Conservation (phyloP, 1,140 invertebrate genomes). For the Augochlora pura region DNA sequence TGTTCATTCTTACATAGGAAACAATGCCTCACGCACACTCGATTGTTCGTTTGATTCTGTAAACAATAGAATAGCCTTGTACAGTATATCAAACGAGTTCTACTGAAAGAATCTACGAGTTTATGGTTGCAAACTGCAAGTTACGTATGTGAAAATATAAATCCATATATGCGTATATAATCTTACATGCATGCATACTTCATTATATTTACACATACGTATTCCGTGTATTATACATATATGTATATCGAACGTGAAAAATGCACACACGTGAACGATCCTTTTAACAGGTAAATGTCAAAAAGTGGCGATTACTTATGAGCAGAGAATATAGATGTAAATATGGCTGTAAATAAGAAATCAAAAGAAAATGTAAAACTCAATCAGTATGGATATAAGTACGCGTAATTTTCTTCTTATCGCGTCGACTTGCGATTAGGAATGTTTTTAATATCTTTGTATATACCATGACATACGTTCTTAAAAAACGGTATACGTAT, state of each 20-base stretch:
- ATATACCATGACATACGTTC: constrained; percentile 42
- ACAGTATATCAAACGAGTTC: neutral
- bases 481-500: constrained; percentile 63
- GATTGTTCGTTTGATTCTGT: neutral
- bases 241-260: constrained; percentile 36
- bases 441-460: constrained; percentile 53
- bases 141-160: constrained; percentile 14
- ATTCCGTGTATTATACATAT: constrained; percentile 19
- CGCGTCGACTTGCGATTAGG: constrained; percentile 21
- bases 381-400: constrained; percentile 22
- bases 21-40: neutral
- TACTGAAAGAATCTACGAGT: neutral
- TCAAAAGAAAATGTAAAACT: constrained; percentile 9
- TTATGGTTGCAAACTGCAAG: neutral
- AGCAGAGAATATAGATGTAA: constrained; percentile 38
- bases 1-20: constrained; percentile 4
- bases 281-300: constrained; percentile 36
- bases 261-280: constrained; percentile 19
- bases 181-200: neutral
- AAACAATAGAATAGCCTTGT: constrained; percentile 2
- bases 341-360: constrained; percentile 20
- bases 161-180: constrained; percentile 6
- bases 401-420: constrained; percentile 11
- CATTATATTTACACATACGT: constrained; percentile 26
- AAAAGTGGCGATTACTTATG: constrained; percentile 34